phyloP scores from a whole-genome alignment of 2,113 vertebrate species.

The Gnathochromis pfefferi region DNA sequence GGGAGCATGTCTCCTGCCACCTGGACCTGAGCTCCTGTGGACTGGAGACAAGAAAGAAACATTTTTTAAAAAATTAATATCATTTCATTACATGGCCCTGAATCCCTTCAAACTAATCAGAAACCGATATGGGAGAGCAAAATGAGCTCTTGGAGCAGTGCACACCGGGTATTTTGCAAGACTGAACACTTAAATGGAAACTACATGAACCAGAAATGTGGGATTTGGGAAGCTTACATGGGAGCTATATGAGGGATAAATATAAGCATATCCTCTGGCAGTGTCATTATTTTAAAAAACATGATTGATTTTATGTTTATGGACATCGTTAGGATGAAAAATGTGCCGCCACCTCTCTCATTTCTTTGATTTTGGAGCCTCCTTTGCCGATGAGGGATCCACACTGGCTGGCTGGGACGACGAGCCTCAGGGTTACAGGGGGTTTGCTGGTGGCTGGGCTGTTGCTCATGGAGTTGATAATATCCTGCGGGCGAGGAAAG shows the following conservation, averaged over 20 bases:
- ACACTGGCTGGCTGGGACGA: conserved; percentile 93
- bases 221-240: not conserved
- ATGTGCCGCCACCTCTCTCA: conserved; percentile 82
- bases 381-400: conserved; percentile 96
- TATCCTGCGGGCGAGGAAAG: conserved; percentile 74
- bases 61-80: rapidly evolving
- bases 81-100: not conserved
- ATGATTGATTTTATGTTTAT: not conserved
- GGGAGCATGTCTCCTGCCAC: conserved; percentile 98
- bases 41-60: conserved; percentile 65
- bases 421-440: conserved; percentile 87
- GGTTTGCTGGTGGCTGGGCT: conserved; percentile 96
- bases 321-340: not conserved
- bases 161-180: not conserved
- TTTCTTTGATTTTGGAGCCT: conserved; percentile 98
- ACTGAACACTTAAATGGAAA: not conserved
- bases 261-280: not conserved
- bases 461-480: conserved; percentile 98
- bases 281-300: not conserved
- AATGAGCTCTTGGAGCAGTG: not conserved
- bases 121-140: not conserved
- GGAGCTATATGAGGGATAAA: not conserved
- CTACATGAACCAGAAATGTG: not conserved
- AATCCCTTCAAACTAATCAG: not conserved
- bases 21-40: conserved; percentile 96